Percentiles rank a stretch among this genome's conserved stretches.
Conservation (phyloP, 2,888 invertebrate species). For the Protula sp. region DNA sequence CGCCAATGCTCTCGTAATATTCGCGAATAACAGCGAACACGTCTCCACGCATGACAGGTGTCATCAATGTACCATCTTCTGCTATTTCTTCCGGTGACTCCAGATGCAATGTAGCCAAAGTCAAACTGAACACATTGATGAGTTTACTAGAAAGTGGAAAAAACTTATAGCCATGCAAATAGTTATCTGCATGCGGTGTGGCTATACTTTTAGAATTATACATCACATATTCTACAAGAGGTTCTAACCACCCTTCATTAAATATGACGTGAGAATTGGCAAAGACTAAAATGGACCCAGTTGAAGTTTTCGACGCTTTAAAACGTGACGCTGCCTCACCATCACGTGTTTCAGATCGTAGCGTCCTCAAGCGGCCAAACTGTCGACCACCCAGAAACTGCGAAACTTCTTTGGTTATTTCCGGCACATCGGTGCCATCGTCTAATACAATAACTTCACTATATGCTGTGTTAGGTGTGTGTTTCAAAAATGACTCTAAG, state of each 20-base stretch:
- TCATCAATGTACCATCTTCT: constrained; percentile 2
- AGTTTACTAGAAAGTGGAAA: constrained; percentile 3
- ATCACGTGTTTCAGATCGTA: constrained; percentile 18
- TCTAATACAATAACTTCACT: too few relatives aligned
- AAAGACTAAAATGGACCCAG: constrained; percentile 20
- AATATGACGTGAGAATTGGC: constrained; percentile 18
- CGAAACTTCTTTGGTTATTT: too few relatives aligned
- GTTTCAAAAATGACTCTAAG: too few relatives aligned
- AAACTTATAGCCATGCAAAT: constrained; percentile 12
- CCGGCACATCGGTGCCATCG: too few relatives aligned
- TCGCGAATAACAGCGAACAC: constrained; percentile 23
- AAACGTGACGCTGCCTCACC: constrained; percentile 19
- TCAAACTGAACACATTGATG: constrained; percentile 17
- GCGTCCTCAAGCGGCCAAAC: too few relatives aligned
- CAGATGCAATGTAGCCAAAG: constrained; percentile 17
- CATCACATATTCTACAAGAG: constrained; percentile 19
- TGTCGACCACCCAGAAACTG: too few relatives aligned
- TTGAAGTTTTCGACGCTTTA: constrained; percentile 23
- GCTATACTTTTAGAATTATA: constrained; percentile 12
- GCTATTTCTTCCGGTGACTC: constrained; percentile 7
- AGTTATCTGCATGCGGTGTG: constrained; percentile 23
- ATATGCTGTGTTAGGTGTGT: too few relatives aligned
- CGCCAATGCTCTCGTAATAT: constrained; percentile 19
- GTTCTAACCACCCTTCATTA: constrained; percentile 28
- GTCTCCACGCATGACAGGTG: constrained; percentile 24